Base-by-base conservation (phyloP, 2,113 vertebrate genomes). In the Planiliza haematocheilus region DNA sequence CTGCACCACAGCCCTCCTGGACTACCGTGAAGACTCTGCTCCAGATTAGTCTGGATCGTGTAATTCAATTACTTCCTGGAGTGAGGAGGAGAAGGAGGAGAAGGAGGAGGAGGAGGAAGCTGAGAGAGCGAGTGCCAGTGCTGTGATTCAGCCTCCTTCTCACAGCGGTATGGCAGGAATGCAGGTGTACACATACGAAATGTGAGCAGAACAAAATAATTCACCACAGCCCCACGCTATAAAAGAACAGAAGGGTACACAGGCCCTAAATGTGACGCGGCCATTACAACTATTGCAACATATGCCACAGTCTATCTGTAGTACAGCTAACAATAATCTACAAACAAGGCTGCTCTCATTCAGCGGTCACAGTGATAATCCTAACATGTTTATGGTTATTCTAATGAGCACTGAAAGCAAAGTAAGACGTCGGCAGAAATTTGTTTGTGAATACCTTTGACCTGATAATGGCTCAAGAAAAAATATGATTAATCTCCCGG, bases 101-200 rank as follows among this genome's bases (percentile, higher is more conserved):
- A 62, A 70, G 64, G 49, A 70, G 60, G 66, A 70, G 64, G 76
- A 69, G 63, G 41, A 70, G 57, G 64, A 64, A 41, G 61, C 30
- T 1, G 8, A 50, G 24, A 48, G 36, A 83, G 61, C 73, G 78
- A 81, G 74, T 65, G 62, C 61, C 61, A 52, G 62, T 42, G 18
- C 41, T 53, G 13, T 48, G 56, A 79, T 82, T 70, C 70, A 65
- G 68, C 82, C 83, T 82, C 89, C 74, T 88, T 86, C 70, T 68
- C 10, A 30, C 65, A 46, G 57, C 62, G 85, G 85, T 73, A 91
- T 91, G 87, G 75, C 71, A 83, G 87, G 89, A 92, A 91, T 92
- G 79, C 85, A 87, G 87, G 80, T 91, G 84, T 52, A 59, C 57
- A 62, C 58, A 65, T 8, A 62, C 70, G 70, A 37, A 65, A 49